Base-by-base conservation (phyloP, 1,140 invertebrate species). In the Ceratitis capitata region DNA sequence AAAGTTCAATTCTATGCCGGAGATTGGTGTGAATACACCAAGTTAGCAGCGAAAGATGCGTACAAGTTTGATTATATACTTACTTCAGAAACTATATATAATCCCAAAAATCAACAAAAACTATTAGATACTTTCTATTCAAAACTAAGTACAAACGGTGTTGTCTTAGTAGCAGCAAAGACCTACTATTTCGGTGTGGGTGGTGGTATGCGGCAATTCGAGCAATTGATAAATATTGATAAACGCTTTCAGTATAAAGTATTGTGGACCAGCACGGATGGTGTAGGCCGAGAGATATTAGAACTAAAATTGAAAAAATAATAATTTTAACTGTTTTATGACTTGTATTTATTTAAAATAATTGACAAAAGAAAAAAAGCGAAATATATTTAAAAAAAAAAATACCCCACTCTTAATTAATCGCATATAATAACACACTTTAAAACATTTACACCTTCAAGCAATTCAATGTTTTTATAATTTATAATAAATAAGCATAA, bases 61-160 rank as follows among this genome's bases (percentile, higher is more conserved):
- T 88, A 93, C 85, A 94, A 94, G 88, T 98, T 95, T 93, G 97
- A 98, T 91, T 89, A 95, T 29, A 98, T 98, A 88, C 92, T 98
- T 2, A 97, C 96, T 9, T 96, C 96, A 61, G 98, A 98, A 93
- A 98, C 97, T 1, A 98, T 98, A 88, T 98, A 98, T 88, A 98
- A 97, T 93, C 89, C 94, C 53, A 92, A 94, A 1, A 97, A 96
- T 92, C 96, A 98, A 89, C 88, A 91, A 29, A 98, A 97, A 90
- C 89, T 98, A 0, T 93, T 95, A 61, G 88, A 94, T 64, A 91
- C 97, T 53, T 95, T 98, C 88, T 93, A 95, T 89, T 88, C 92
- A 47, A 93, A 93, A 85, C 89, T 98, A n/a, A 95, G 94, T 88
- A 88, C 92, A 69, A 87, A 92, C 89, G 97, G 97, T 58, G 88